Evolutionary conservation across 2,797 vertebrate species (phyloP).

Genomic region (Typhlichthys eigenmanni): DNA sequence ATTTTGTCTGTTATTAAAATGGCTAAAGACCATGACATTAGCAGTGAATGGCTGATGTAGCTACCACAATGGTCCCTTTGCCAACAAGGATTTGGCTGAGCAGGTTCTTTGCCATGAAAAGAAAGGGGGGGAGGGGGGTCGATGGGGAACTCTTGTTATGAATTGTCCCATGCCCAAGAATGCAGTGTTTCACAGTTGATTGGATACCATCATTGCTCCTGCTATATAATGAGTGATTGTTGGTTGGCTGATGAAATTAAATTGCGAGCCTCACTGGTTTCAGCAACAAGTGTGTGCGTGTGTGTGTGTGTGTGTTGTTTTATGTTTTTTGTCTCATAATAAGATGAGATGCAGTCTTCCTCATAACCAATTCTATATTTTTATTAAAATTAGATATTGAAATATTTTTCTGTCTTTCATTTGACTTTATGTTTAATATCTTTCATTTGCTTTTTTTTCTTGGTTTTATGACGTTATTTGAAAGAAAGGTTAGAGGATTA

Average conservation of each 20-base stretch:
- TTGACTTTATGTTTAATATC: not conserved
- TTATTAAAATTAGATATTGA: slow-evolving; percentile 44
- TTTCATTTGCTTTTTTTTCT: not conserved
- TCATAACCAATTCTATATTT: slow-evolving; percentile 40
- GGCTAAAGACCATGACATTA: slow-evolving; percentile 65
- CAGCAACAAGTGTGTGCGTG: slow-evolving; percentile 84
- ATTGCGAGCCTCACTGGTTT: slow-evolving; percentile 89
- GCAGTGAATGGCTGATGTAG: slow-evolving; percentile 50
- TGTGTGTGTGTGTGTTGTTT: slow-evolving; percentile 67
- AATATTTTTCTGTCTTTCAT: not conserved
- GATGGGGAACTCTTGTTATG: slow-evolving; percentile 70
- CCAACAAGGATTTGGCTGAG: slow-evolving; percentile 78
- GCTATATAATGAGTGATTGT: slow-evolving; percentile 91
- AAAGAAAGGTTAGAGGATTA: not conserved
- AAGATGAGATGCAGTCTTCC: slow-evolving; percentile 54
- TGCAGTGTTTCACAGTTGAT: slow-evolving; percentile 82
- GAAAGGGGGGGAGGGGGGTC: slow-evolving; percentile 31
- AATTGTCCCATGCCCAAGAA: slow-evolving; percentile 75
- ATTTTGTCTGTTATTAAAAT: slow-evolving; percentile 57
- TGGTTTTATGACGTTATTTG: not conserved
- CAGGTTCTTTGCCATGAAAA: slow-evolving; percentile 73
- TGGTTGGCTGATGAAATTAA: slow-evolving; percentile 96
- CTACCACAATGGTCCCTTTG: slow-evolving; percentile 52
- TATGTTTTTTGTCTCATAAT: slow-evolving; percentile 46
- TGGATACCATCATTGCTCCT: slow-evolving; percentile 85